Conservation (phyloP, 2,113 vertebrate species). For the Rhinolophus sinicus region DNA sequence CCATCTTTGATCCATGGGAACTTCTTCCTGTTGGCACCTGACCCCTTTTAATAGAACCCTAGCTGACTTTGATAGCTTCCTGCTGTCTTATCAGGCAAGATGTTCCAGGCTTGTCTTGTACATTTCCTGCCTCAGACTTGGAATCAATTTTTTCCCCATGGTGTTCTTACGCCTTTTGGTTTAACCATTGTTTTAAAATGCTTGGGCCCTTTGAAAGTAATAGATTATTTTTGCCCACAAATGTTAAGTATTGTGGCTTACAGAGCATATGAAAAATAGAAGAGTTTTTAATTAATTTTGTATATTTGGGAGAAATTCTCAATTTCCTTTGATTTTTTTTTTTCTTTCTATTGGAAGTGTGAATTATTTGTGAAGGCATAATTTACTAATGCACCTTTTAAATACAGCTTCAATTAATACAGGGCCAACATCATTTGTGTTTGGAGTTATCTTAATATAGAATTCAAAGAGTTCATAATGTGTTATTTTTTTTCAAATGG, state of each 20-base stretch:
- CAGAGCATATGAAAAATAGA: constrained; percentile 26
- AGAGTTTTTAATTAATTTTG: constrained; percentile 27
- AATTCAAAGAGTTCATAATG: constrained; percentile 40
- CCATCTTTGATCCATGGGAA: not conserved
- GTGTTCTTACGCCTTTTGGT: not conserved
- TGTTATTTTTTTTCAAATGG: constrained; percentile 26
- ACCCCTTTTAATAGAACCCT: not conserved
- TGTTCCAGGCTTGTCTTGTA: not conserved
- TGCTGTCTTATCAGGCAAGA: not conserved
- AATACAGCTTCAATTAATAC: constrained; percentile 50
- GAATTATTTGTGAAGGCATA: constrained; percentile 40
- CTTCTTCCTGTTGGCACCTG: not conserved
- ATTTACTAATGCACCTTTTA: constrained; percentile 47
- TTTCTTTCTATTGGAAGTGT: not conserved
- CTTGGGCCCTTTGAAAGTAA: not conserved
- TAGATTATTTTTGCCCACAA: constrained; percentile 35
- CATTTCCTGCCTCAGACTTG: not conserved
- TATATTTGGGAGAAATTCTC: constrained; percentile 46
- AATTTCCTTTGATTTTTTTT: constrained; percentile 30
- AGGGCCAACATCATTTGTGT: not conserved
- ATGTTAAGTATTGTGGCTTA: constrained; percentile 3
- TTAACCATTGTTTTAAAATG: constrained; percentile 51
- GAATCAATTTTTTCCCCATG: not conserved
- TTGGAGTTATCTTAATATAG: not conserved
- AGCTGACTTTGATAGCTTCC: not conserved